Conservation (phyloP, 2,113 vertebrate genomes). For the Columbina picui region DNA sequence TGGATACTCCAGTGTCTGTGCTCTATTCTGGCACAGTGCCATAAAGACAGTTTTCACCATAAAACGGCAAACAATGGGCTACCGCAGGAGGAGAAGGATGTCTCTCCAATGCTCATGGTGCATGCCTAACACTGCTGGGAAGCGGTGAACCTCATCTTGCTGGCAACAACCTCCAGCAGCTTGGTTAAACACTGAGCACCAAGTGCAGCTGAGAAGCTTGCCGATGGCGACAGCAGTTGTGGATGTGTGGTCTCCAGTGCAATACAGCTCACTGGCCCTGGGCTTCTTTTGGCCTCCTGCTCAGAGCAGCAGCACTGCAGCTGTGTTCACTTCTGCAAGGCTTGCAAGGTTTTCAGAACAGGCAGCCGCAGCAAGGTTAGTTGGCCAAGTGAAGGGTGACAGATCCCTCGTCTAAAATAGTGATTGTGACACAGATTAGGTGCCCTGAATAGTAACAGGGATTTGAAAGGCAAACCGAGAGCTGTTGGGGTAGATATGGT, state of each 20-base stretch:
- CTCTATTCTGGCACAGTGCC: not conserved
- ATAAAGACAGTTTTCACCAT: not conserved
- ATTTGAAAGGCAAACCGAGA: not conserved
- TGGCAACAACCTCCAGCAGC: not conserved
- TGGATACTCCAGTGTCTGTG: not conserved
- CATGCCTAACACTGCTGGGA: not conserved
- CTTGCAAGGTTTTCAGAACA: not conserved
- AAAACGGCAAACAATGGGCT: not conserved
- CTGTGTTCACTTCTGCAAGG: accelerated
- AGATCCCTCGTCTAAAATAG: accelerated
- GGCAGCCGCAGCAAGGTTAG: not conserved
- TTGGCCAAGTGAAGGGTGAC: not conserved
- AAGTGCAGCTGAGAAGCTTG: not conserved
- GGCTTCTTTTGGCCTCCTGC: not conserved
- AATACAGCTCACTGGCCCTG: not conserved
- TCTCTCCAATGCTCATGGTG: not conserved
- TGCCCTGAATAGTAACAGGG: not conserved
- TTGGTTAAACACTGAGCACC: not conserved
- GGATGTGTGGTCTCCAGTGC: not conserved
- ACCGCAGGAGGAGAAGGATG: not conserved
- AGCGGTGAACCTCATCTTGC: not conserved
- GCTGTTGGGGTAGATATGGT: accelerated
- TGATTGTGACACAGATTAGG: not conserved
- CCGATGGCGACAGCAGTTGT: not conserved
- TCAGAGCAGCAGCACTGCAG: not conserved